Evolutionary conservation across 2,113 vertebrate genomes (phyloP).

Genomic region (Gymnobelideus leadbeateri): DNA sequence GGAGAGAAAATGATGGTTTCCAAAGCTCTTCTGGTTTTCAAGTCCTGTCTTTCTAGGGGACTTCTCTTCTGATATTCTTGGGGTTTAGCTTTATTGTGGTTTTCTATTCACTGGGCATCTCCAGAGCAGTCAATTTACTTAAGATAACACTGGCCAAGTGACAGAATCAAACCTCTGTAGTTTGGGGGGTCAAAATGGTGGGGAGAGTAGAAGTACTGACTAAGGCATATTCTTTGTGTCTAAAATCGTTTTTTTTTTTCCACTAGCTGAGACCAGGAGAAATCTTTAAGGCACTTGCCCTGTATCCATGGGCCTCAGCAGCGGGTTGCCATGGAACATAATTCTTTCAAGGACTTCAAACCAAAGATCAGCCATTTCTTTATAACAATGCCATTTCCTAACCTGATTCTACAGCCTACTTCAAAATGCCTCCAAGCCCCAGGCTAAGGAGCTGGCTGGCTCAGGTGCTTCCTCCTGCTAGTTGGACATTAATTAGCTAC

Average conservation of each 20-base stretch:
- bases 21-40: conserved; percentile 1
- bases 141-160: conserved; percentile 4
- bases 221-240: conserved; percentile 20
- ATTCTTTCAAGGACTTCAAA: conserved; percentile 69
- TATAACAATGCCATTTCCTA: conserved; percentile 67
- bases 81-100: conserved; percentile 18
- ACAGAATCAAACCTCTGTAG: not conserved
- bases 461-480: conserved; percentile 35
- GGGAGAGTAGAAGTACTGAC: not conserved
- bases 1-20: not conserved
- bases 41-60: conserved; percentile 29
- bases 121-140: conserved; percentile 44
- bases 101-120: conserved; percentile 26
- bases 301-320: conserved; percentile 36
- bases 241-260: conserved; percentile 22
- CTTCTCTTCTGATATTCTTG: conserved; percentile 5
- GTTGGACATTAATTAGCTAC: conserved; percentile 49
- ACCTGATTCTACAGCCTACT: conserved; percentile 63
- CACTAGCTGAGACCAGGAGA: conserved; percentile 33
- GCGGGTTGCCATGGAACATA: conserved; percentile 34
- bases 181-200: conserved; percentile 17
- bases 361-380: conserved; percentile 41
- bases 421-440: conserved; percentile 67
- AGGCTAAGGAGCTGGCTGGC: conserved; percentile 45
- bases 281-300: not conserved